These are phyloP conservation scores for Mercenaria mercenaria DNA, from an alignment of 1,140 invertebrate genomes.

Conservation along the genomic window DNA sequence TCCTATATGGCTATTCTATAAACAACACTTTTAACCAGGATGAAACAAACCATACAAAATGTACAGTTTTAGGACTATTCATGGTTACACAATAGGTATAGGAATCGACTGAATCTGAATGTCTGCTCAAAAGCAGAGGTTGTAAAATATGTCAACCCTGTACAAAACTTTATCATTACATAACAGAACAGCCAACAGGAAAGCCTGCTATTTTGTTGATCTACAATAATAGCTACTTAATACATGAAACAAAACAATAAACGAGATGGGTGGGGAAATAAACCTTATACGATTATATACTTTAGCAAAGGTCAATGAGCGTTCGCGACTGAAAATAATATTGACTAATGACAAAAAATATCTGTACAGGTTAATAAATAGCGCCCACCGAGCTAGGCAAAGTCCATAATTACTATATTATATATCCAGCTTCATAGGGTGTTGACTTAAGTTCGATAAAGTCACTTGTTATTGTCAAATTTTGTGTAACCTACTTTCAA, in stretches of 20 bases:
- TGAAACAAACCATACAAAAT: too few species aligned
- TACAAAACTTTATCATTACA: too few species aligned
- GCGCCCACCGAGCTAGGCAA: neutral
- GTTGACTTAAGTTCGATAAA: too few species aligned
- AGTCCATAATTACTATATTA: neutral
- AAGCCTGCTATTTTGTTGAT: neutral
- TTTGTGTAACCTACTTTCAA: too few species aligned
- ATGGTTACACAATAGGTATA: too few species aligned
- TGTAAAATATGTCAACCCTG: too few species aligned
- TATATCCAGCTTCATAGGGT: neutral
- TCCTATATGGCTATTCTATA: neutral
- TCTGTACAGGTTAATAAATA: neutral
- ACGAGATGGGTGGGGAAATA: neutral
- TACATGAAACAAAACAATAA: neutral
- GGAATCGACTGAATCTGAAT: too few species aligned
- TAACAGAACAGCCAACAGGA: neutral
- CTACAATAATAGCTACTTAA: conserved; percentile 22
- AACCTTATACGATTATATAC: neutral
- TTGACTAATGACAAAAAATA: neutral
- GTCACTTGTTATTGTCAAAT: too few species aligned
- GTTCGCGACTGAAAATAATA: neutral
- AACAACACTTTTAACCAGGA: too few species aligned
- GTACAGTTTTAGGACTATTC: too few species aligned
- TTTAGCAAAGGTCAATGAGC: neutral
- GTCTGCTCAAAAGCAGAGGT: too few species aligned